A percentile compares a stretch with the other conserved stretches of the same genome.
phyloP scores from a whole-genome alignment of 2,888 invertebrate genomes.

The Punctoribates punctum region DNA sequence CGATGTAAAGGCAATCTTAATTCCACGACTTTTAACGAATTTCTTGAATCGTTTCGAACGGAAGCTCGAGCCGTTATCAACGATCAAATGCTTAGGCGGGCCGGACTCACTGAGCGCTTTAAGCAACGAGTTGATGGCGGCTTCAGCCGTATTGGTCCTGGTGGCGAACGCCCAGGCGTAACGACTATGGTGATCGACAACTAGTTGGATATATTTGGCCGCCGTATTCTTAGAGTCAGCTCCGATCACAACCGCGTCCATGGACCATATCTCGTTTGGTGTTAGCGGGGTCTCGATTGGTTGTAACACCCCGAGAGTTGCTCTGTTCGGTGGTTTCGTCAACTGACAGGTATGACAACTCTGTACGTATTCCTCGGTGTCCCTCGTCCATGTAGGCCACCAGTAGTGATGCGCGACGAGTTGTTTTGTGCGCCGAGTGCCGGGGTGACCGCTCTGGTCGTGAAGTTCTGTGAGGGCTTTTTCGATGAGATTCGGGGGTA shows the following conservation, averaged over 20 bases:
- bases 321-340: neutral
- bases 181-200: constrained; percentile 18
- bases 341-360: constrained; percentile 21
- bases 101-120: too few species aligned
- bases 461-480: neutral
- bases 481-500: neutral
- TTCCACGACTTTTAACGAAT: too few species aligned
- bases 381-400: neutral
- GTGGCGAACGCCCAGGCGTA: constrained; percentile 27
- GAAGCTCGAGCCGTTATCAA: too few species aligned
- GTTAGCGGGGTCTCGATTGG: neutral
- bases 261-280: neutral
- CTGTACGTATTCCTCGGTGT: neutral
- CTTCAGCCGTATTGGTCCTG: neutral
- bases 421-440: neutral
- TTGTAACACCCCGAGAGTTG: neutral
- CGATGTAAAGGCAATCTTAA: too few species aligned
- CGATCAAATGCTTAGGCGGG: too few species aligned
- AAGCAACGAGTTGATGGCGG: neutral
- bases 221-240: neutral
- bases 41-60: too few species aligned
- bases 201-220: constrained; percentile 24
- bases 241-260: constrained; percentile 35
- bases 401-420: neutral
- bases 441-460: neutral